Percentiles rank a stretch among this genome's conserved stretches.
phyloP scores from a whole-genome alignment of 2,888 invertebrate genomes.

The Flexamia atlantica region DNA sequence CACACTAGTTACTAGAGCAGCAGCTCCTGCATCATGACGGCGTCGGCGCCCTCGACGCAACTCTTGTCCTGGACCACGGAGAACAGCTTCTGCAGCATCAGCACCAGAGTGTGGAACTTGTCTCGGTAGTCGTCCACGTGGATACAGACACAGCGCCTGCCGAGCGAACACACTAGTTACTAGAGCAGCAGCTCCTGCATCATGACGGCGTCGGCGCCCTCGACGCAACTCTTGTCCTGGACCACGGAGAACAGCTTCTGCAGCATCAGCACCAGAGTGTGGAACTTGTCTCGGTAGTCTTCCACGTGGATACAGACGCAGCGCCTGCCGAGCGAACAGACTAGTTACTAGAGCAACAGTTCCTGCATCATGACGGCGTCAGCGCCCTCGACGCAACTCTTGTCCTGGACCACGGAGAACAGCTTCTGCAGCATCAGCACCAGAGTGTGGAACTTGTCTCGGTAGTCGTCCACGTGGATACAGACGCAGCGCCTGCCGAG shows the following conservation, averaged over 20 bases:
- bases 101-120: slow-evolving; percentile 92
- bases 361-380: slow-evolving; percentile 99
- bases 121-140: slow-evolving; percentile 87
- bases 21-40: slow-evolving; percentile 97
- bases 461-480: slow-evolving; percentile 86
- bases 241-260: slow-evolving; percentile 93
- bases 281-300: slow-evolving; percentile 89
- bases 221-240: slow-evolving; percentile 88
- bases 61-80: slow-evolving; percentile 89
- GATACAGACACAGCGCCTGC: slow-evolving; percentile 85
- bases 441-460: slow-evolving; percentile 93
- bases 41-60: slow-evolving; percentile 92
- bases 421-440: slow-evolving; percentile 95
- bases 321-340: slow-evolving; percentile 74
- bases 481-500: slow-evolving; percentile 82
- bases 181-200: slow-evolving; percentile 93
- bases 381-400: slow-evolving; percentile 91
- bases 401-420: slow-evolving; percentile 88
- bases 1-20: slow-evolving; percentile 79
- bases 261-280: slow-evolving; percentile 91
- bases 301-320: slow-evolving; percentile 91
- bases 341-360: slow-evolving; percentile 84
- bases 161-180: slow-evolving; percentile 64
- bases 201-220: slow-evolving; percentile 96
- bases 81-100: slow-evolving; percentile 95